Evolutionary conservation across 1,140 invertebrate genomes (phyloP), one percentile per base, ranked within the genome.

Genomic region (Leptopilina boulardi): DNA sequence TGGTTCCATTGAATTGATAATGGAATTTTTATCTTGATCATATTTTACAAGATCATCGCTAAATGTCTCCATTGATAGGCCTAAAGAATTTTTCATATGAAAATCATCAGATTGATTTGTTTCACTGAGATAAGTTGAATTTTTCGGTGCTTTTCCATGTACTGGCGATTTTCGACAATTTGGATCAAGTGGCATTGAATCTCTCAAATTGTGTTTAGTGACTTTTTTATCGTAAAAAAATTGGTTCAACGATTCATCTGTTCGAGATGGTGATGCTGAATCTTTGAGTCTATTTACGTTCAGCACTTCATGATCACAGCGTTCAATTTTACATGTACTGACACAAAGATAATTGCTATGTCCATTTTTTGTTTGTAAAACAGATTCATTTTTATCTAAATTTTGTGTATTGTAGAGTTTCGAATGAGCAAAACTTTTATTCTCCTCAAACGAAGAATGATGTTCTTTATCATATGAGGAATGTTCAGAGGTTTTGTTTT

Each of bases 61-160:
- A 34, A 30, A 66, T n/a, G 23, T 66, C 13, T 66, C 59, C 59
- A 66, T 66, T n/a, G 59, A n/a, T n/a, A 66, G 23, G 26, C 59
- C 59, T 34, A 66, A 26, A 2, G 59, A 66, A 30, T 66, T 66
- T 10, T 26, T 66, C 23, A 66, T 30, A 13, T 66, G 59, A 66
- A 66, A 66, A 66, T 66, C 59, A n/a, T 66, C 59, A 47, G 70
- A 77, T 56, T 80, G 73, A 30, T 81, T 74, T 71, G 77, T 66
- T 26, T 74, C 74, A 78, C 66, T 76, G 30, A 77, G 59, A 76
- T 76, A 77, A 51, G 47, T 77, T 26, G 70, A 80, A 71, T 83
- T 86, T 73, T 80, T 76, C 15, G 82, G 80, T 13, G 80, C 80
- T 70, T 87, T 87, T n/a, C 84, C 81, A 41, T 81, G 82, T 38